phyloP scores from a whole-genome alignment of 1,140 invertebrate species.

The Thaumetopoea pityocampa region DNA sequence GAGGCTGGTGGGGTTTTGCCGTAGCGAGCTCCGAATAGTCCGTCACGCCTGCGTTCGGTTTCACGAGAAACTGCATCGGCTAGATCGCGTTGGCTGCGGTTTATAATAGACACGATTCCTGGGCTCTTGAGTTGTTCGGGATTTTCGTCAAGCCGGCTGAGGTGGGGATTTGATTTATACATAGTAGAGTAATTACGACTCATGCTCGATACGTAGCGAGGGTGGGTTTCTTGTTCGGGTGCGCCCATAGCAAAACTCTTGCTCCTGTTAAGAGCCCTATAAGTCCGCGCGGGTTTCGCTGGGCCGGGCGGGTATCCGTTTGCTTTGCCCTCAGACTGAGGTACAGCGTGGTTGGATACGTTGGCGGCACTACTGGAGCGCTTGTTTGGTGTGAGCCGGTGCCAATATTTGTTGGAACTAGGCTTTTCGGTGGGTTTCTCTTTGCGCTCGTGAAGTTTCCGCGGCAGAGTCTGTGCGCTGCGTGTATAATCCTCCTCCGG shows the following conservation, averaged over 20 bases:
- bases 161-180: conserved; percentile 86
- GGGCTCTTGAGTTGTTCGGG: conserved; percentile 88
- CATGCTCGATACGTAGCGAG: conserved; percentile 64
- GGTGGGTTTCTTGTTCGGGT: conserved; percentile 60
- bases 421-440: conserved; percentile 72
- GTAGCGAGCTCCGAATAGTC: conserved; percentile 74
- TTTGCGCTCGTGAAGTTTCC: conserved; percentile 79
- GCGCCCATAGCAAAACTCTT: conserved; percentile 91
- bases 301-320: conserved; percentile 77
- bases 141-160: conserved; percentile 81
- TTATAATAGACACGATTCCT: conserved; percentile 88
- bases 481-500: conserved; percentile 77
- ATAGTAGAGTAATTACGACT: conserved; percentile 71
- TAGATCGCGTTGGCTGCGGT: conserved; percentile 86
- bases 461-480: conserved; percentile 86
- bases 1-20: conserved; percentile 71
- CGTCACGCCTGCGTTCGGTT: conserved; percentile 68
- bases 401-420: conserved; percentile 65
- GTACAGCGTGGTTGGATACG: conserved; percentile 83
- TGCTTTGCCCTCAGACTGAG: conserved; percentile 61
- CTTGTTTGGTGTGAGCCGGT: conserved; percentile 73
- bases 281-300: conserved; percentile 84
- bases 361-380: conserved; percentile 83
- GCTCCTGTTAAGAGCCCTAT: conserved; percentile 85
- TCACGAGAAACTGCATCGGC: conserved; percentile 72